Evolutionary conservation across 2,797 vertebrate species (phyloP).

Genomic region (Garrulus glandarius): DNA sequence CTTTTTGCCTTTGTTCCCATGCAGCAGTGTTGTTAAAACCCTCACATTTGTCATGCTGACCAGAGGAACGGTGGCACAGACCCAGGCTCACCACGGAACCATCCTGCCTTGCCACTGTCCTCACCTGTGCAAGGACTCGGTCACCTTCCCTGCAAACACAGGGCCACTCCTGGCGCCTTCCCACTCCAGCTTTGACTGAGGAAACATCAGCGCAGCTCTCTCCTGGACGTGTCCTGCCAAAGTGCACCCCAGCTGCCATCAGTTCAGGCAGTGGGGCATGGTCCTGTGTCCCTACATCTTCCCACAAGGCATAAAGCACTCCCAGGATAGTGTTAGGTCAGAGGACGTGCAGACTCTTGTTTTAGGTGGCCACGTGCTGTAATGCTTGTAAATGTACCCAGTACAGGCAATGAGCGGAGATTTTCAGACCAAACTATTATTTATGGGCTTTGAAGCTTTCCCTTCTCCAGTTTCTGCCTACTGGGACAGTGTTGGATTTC

Average conservation of each 20-base stretch:
- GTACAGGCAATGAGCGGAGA: background rate
- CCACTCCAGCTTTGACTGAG: background rate
- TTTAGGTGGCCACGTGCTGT: background rate
- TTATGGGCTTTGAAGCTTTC: background rate
- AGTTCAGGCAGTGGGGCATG: background rate
- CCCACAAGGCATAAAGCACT: background rate
- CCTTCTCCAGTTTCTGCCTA: background rate
- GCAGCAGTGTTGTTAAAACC: background rate
- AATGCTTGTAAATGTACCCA: background rate
- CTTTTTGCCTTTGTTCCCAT: accelerated
- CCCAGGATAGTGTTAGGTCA: background rate
- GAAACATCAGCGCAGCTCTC: background rate
- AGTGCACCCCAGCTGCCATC: background rate
- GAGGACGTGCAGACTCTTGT: accelerated
- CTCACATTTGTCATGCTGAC: background rate
- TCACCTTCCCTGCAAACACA: background rate
- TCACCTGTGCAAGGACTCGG: background rate
- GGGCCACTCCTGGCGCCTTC: background rate
- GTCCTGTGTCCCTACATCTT: background rate
- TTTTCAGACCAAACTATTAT: background rate
- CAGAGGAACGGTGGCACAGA: background rate
- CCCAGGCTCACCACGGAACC: accelerated
- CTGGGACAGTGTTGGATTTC: background rate
- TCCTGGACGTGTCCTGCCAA: accelerated
- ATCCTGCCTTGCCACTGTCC: background rate